Base-by-base conservation (phyloP, 1,140 invertebrate genomes). In the Doryteuthis pealeii region DNA sequence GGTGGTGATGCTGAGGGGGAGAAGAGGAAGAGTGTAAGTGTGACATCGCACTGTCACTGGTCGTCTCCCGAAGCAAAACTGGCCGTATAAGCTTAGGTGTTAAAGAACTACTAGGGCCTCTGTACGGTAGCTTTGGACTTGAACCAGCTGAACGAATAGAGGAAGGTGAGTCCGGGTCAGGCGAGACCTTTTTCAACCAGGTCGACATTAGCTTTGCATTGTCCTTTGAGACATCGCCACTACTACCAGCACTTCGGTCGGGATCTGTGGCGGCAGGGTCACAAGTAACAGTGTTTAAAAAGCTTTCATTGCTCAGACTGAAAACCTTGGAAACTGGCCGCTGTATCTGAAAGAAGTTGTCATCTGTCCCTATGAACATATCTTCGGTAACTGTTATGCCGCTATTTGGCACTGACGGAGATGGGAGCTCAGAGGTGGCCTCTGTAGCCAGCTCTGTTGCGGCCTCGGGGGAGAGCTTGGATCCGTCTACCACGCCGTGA, bases 221-320 rank as follows among this genome's bases (percentile, higher is more conserved):
- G 26, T 62, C 54, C 5, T 28, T n/a, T n/a, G 18, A 22, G 26
- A 62, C 22, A 28, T 62, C 54, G 18, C 54, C 54, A 62, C 54
- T 62, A 62, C 54, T 62, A 62, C 22, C 18, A 62, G 26, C 26
- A 22, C 22, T 62, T 28, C 54, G 18, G 54, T 62, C 18, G 6
- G 10, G 54, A n/a, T 62, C 54, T 62, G 54, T n/a, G 22, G 26
- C 18, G 18, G 18, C 54, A 62, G 18, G 18, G 54, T 62, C 54
- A 62, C 54, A 62, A 62, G 18, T 62, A 22, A 28, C 18, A 62
- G 18, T 62, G 54, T 62, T 62, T 18, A 62, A 62, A 22, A 62
- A 62, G 18, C 54, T 62, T 62, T 62, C 54, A 8, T 62, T 62
- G 26, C 54, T 62, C 54, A 62, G 26, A 62, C 54, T 62, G 54